A percentile compares a stretch with the other conserved stretches of the same genome.
Evolutionary conservation across 2,797 vertebrate genomes (phyloP).

Genomic region (Eospalax fontanierii): DNA sequence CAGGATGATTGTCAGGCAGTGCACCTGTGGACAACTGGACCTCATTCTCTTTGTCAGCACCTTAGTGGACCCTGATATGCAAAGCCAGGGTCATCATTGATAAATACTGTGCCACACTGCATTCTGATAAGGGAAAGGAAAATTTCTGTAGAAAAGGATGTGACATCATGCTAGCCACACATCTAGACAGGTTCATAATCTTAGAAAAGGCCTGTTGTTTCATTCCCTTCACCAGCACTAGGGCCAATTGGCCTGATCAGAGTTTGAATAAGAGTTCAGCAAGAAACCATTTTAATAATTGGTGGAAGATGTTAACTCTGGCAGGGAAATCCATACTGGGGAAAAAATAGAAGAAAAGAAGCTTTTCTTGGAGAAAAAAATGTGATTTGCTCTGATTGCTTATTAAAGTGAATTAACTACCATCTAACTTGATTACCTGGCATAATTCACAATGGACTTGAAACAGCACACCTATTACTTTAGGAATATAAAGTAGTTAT

Average conservation of each 20-base stretch:
- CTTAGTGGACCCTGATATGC: not conserved
- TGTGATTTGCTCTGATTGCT: conserved; percentile 26
- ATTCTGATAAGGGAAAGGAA: conserved; percentile 5
- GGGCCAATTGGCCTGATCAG: conserved; percentile 5
- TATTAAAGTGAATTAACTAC: conserved; percentile 53
- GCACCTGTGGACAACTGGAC: not conserved
- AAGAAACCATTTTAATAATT: conserved; percentile 36
- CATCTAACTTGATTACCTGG: conserved; percentile 32
- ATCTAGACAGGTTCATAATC: not conserved
- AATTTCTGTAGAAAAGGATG: not conserved
- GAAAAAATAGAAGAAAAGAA: not conserved
- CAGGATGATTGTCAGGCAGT: not conserved
- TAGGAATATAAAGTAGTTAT: conserved; percentile 26
- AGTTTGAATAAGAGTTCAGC: conserved; percentile 34
- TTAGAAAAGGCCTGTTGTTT: not conserved
- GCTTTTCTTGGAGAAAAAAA: not conserved
- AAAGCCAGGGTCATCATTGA: not conserved
- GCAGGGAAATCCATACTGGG: conserved; percentile 13
- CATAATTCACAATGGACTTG: conserved; percentile 39
- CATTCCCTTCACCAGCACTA: not conserved
- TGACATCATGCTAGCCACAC: not conserved
- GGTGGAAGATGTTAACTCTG: conserved; percentile 44
- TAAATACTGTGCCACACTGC: not conserved
- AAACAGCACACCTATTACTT: not conserved
- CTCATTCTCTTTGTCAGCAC: not conserved